These are phyloP conservation scores for Loriculus beryllinus DNA, from an alignment of 2,797 vertebrate species.

Conservation along the genomic window DNA sequence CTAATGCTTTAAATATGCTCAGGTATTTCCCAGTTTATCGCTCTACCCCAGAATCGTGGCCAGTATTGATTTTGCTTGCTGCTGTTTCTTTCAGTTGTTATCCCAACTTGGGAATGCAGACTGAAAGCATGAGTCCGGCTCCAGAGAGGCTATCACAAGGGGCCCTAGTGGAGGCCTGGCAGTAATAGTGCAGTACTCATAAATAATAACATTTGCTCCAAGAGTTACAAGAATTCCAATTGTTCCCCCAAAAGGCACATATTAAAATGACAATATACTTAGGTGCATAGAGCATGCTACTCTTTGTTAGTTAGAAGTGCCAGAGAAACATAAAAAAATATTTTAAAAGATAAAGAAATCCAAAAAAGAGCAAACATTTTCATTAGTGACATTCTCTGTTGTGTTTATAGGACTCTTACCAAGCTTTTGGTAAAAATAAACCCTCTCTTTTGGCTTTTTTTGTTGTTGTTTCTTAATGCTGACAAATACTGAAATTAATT, in stretches of 20 bases:
- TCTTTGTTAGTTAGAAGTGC: background rate
- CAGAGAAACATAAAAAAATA: background rate
- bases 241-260: background rate
- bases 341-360: background rate
- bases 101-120: background rate
- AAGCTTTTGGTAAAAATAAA: conserved; percentile 15
- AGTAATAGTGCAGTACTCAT: background rate
- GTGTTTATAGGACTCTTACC: background rate
- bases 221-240: background rate
- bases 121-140: background rate
- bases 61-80: background rate
- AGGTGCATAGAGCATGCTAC: background rate
- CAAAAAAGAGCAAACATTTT: background rate
- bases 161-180: background rate
- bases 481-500: conserved; percentile 42
- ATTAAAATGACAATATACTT: background rate
- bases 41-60: background rate
- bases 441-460: background rate
- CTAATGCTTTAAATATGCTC: background rate
- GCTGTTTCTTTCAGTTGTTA: background rate
- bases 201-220: background rate
- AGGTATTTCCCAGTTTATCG: background rate
- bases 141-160: background rate
- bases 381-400: background rate
- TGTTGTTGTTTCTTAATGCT: background rate